A percentile compares a stretch with the other conserved stretches of the same genome.
These are phyloP conservation scores for Scaptomyza pallida DNA, from an alignment of 1,140 invertebrate species.

Conservation along the genomic window DNA sequence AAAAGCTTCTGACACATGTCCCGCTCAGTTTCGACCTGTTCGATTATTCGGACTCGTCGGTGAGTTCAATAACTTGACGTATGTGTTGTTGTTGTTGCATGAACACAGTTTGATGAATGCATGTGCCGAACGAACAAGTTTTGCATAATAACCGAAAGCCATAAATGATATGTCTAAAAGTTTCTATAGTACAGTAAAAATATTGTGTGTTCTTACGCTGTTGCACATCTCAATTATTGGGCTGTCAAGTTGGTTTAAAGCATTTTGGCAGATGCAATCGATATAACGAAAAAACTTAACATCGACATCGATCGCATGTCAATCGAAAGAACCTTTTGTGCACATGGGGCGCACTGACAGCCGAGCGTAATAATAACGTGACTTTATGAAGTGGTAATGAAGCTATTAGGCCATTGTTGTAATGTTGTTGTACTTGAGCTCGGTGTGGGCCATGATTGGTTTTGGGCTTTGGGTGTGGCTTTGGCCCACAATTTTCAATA, in stretches of 20 bases:
- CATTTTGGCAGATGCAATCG: slow-evolving; percentile 59
- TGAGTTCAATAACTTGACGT: slow-evolving; percentile 17
- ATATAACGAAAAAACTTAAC: slow-evolving; percentile 24
- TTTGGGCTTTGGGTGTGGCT: slow-evolving; percentile 45
- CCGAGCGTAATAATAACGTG: slow-evolving; percentile 73
- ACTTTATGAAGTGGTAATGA: slow-evolving; percentile 82
- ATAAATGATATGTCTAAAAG: slow-evolving; percentile 65
- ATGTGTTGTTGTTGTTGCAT: neutral
- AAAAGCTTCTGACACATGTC: slow-evolving; percentile 68
- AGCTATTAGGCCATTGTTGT: slow-evolving; percentile 67
- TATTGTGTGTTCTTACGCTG: slow-evolving; percentile 43
- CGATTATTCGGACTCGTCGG: slow-evolving; percentile 17
- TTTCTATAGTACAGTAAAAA: slow-evolving; percentile 55
- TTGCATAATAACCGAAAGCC: slow-evolving; percentile 70
- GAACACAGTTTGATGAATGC: slow-evolving; percentile 65
- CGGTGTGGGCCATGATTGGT: neutral
- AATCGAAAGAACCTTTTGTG: slow-evolving; percentile 18
- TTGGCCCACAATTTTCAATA: slow-evolving; percentile 73
- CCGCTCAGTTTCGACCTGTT: slow-evolving; percentile 39
- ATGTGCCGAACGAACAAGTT: slow-evolving; percentile 67
- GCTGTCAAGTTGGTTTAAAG: slow-evolving; percentile 55
- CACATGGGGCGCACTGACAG: slow-evolving; percentile 38
- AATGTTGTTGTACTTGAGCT: slow-evolving; percentile 9
- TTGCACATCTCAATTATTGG: slow-evolving; percentile 67
- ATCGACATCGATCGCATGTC: slow-evolving; percentile 37